Base-by-base conservation (phyloP, 2,797 vertebrate genomes). In the Spatula versicolor region DNA sequence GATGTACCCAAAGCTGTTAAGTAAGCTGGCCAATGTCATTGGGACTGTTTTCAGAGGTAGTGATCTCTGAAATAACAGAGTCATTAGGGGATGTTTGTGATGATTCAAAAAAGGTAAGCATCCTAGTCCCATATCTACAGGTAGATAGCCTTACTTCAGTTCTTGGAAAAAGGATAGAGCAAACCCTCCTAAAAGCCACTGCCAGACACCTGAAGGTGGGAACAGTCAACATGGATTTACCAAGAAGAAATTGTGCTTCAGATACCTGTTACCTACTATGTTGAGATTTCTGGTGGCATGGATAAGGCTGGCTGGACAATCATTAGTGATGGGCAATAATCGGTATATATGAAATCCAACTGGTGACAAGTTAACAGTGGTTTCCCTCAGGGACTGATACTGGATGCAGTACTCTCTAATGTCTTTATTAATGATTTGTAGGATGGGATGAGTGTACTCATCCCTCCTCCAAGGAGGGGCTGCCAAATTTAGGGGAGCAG, bases 321-420 rank as follows among this genome's bases (percentile, higher is more conserved):
- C 25, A 72, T 19, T 78, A 26, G 63, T 75, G 45, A 59, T 9
- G 22, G 17, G 7, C 3, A 23, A 7, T 10, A 63, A 59, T 28
- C 33, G 63, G 9, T 19, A 76, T 9, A 6, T 74, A 58, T 8
- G 14, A 86, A 63, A 13, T 67, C 52, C 22, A 81, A 2, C 6
- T 33, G 11, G 8, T 62, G 5, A 11, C 33, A 28, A 71, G 2
- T 28, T 83, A 46, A 33, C 25, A 48, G 10, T 30, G 9, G 45
- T 79, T 73, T 71, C 46, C 11, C 28, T 69, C 0, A 0, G 22
- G 14, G 31, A 30, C 1, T 21, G 1, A 28, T 50, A 79, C 23
- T 8, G 25, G 37, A 50, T 50, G 48, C 23, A 50, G 12, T 63
- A 63, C 37, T 30, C 8, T 63, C 39, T 41, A 63, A 28, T 9